Evolutionary conservation across 2,797 vertebrate genomes (phyloP), one percentile per base, ranked within the genome.

Genomic region (Macroramphosus scolopax): DNA sequence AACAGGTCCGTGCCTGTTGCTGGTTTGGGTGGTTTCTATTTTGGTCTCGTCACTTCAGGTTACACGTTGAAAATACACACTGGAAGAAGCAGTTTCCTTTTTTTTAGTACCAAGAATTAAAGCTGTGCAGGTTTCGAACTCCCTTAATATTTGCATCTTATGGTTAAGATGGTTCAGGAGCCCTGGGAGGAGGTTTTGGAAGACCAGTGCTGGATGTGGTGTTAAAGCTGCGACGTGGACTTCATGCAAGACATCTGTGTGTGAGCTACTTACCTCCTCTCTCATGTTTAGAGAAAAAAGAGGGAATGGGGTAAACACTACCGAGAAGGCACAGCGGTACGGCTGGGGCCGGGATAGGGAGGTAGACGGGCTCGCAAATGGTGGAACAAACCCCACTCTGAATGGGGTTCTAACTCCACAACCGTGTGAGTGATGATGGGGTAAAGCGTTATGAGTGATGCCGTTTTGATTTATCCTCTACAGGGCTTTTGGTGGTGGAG

Each of bases 21-120:
- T 41, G 35, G 35, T 59, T 52, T 59, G 45, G 46, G 41, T 71
- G 53, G 53, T 72, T 83, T 82, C 60, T 82, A 75, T 87, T 85
- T 84, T 68, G 43, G 69, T 72, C 49, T 37, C 13, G 29, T 68
- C 34, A 68, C 44, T 50, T 68, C 5, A 29, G 17, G 55, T n/a
- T n/a, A n/a, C n/a, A n/a, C n/a, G n/a, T n/a, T n/a, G n/a, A n/a
- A n/a, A n/a, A n/a, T n/a, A n/a, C n/a, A n/a, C n/a, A n/a, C n/a
- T n/a, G n/a, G n/a, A n/a, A n/a, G n/a, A n/a, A n/a, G n/a, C n/a
- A n/a, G n/a, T n/a, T n/a, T n/a, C n/a, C n/a, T n/a, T n/a, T n/a
- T n/a, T n/a, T n/a, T n/a, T n/a, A n/a, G n/a, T n/a, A n/a, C n/a
- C n/a, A n/a, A n/a, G n/a, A n/a, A n/a, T n/a, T n/a, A n/a, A n/a